These are phyloP conservation scores for Corythaixoides concolor DNA, from an alignment of 2,113 vertebrate species.

Conservation along the genomic window DNA sequence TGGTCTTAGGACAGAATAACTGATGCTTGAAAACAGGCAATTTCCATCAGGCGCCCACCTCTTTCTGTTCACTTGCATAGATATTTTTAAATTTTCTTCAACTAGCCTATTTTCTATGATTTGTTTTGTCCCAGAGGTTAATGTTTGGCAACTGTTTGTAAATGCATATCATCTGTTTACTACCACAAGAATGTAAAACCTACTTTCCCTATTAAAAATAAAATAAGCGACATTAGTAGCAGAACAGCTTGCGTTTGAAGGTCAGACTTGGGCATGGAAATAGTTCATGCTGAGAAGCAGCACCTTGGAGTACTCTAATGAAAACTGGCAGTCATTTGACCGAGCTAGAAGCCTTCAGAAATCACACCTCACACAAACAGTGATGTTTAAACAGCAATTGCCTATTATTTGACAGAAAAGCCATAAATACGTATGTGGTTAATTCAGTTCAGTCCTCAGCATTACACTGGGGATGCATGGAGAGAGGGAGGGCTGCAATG, in stretches of 20 bases:
- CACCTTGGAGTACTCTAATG: background rate
- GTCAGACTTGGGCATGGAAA: slow-evolving; percentile 26
- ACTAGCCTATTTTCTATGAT: background rate
- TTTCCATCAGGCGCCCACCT: background rate
- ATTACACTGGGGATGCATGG: fast-evolving
- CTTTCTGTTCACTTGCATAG: background rate
- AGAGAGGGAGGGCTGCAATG: fast-evolving
- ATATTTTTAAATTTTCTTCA: background rate
- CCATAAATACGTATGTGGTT: background rate
- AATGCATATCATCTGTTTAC: background rate
- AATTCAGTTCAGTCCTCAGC: background rate
- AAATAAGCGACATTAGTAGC: background rate
- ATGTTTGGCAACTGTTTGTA: background rate
- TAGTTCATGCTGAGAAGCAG: background rate
- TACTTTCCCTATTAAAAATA: background rate
- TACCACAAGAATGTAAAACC: background rate
- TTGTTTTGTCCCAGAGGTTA: background rate
- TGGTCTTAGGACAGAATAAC: background rate
- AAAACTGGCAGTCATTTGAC: slow-evolving; percentile 31
- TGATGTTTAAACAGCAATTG: background rate
- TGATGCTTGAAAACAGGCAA: background rate
- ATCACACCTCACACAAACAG: background rate
- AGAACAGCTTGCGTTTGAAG: slow-evolving; percentile 56
- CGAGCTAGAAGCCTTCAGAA: background rate
- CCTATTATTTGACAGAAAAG: background rate